Conservation (phyloP, 2,797 vertebrate species). For the Rhadinocentrus ornatus region DNA sequence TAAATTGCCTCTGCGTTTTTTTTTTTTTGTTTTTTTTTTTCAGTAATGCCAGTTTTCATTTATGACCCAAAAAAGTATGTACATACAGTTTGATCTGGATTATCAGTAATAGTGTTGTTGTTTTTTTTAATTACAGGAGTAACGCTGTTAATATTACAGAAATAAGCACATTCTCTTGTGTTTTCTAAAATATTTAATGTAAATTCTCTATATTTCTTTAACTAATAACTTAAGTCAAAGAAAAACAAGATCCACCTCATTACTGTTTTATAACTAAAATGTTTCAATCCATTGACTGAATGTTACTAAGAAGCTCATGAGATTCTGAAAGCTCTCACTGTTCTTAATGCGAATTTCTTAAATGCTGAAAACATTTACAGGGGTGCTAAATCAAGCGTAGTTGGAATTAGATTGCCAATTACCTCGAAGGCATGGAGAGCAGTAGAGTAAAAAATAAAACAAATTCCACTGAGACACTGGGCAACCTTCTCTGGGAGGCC, state of each 20-base stretch:
- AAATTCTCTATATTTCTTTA: conserved; percentile 38
- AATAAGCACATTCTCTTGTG: conserved; percentile 12
- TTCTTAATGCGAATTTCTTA: conserved; percentile 61
- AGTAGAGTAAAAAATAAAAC: conserved; percentile 67
- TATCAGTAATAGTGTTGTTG: conserved; percentile 34
- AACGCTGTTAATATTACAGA: conserved; percentile 27
- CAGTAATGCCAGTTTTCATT: conserved; percentile 5
- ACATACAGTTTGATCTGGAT: conserved; percentile 46
- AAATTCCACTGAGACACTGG: conserved; percentile 63
- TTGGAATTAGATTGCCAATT: conserved; percentile 78
- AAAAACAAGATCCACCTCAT: conserved; percentile 38
- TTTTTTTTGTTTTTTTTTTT: conserved; percentile 21
- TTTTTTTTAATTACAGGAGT: conserved; percentile 11
- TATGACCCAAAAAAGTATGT: conserved; percentile 24
- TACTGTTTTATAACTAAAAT: conserved; percentile 42
- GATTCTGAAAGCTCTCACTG: conserved; percentile 51
- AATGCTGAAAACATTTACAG: conserved; percentile 70
- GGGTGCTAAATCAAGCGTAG: conserved; percentile 74
- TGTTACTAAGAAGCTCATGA: conserved; percentile 44
- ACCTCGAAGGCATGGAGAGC: conserved; percentile 66
- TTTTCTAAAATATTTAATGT: conserved; percentile 9
- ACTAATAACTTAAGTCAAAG: conserved; percentile 30
- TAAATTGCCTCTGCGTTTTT: conserved; percentile 19
- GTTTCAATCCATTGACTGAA: conserved; percentile 60
- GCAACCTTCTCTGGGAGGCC: conserved; percentile 55